phyloP scores from a whole-genome alignment of 2,113 vertebrate genomes.

The Aix galericulata region DNA sequence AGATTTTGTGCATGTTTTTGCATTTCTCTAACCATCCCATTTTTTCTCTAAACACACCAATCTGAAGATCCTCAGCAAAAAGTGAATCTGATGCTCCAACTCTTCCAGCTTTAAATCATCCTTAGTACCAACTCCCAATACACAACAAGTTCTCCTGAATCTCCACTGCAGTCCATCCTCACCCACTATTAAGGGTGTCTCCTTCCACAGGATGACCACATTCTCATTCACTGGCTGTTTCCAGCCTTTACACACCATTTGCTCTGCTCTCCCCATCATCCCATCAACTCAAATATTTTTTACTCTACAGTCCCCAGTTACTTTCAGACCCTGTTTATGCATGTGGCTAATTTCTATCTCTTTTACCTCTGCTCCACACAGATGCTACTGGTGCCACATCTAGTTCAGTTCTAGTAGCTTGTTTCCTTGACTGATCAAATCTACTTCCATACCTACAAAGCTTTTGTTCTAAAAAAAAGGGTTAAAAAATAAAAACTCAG shows the following conservation, averaged over 20 bases:
- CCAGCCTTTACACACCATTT: not conserved
- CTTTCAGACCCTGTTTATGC: not conserved
- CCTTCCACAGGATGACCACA: not conserved
- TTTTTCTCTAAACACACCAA: not conserved
- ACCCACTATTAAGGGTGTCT: not conserved
- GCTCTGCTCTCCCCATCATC: accelerated
- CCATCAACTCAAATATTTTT: not conserved
- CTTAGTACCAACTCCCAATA: not conserved
- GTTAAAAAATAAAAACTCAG: not conserved
- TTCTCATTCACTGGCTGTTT: not conserved
- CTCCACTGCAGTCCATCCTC: not conserved
- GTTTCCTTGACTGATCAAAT: not conserved
- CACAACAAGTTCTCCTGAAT: not conserved
- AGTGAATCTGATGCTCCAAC: not conserved
- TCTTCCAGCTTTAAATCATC: not conserved
- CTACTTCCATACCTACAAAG: not conserved
- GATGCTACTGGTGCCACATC: accelerated
- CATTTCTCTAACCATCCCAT: not conserved
- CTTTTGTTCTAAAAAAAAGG: not conserved
- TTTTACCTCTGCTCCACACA: not conserved
- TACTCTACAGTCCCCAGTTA: not conserved
- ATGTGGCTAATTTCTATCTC: not conserved
- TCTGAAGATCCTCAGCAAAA: not conserved
- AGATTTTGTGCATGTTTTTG: not conserved
- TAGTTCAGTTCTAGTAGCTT: not conserved